Evolutionary conservation across 1,140 invertebrate genomes (phyloP).

Genomic region (Neodiprion virginianus): DNA sequence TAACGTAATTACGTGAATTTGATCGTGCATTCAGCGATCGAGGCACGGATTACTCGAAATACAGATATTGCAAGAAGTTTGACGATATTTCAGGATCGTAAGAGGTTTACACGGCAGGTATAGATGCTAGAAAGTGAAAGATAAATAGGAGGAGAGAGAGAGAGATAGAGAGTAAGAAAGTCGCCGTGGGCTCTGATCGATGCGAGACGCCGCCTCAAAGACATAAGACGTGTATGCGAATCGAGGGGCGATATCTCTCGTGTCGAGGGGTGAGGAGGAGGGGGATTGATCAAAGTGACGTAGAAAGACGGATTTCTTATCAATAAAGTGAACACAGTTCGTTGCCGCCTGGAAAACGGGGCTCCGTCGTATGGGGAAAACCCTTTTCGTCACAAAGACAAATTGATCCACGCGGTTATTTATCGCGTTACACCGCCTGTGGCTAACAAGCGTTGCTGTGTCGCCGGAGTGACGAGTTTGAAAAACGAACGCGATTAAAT

Average conservation of each 20-base stretch:
- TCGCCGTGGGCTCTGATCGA: background rate
- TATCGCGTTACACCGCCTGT: background rate
- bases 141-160: conserved; percentile 4
- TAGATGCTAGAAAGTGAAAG: conserved; percentile 20
- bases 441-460: too few relatives aligned
- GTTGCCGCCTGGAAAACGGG: background rate
- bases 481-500: background rate
- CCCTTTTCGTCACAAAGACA: background rate
- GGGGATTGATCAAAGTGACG: conserved; percentile 29
- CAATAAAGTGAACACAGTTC: conserved; percentile 35
- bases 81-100: too few relatives aligned
- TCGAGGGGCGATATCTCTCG: background rate
- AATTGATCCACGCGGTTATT: background rate
- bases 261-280: too few relatives aligned
- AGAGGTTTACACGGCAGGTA: conserved; percentile 17
- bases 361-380: background rate
- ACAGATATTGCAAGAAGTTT: too few relatives aligned
- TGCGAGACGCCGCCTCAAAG: background rate
- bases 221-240: background rate
- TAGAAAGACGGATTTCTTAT: conserved; percentile 38
- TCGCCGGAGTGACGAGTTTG: background rate
- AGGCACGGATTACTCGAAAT: too few relatives aligned
- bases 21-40: too few relatives aligned
- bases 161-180: background rate
- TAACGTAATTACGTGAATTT: too few relatives aligned